Percentiles rank a stretch among this genome's conserved stretches.
Conservation (phyloP, 2,797 vertebrate species). For the Trachurus trachurus region DNA sequence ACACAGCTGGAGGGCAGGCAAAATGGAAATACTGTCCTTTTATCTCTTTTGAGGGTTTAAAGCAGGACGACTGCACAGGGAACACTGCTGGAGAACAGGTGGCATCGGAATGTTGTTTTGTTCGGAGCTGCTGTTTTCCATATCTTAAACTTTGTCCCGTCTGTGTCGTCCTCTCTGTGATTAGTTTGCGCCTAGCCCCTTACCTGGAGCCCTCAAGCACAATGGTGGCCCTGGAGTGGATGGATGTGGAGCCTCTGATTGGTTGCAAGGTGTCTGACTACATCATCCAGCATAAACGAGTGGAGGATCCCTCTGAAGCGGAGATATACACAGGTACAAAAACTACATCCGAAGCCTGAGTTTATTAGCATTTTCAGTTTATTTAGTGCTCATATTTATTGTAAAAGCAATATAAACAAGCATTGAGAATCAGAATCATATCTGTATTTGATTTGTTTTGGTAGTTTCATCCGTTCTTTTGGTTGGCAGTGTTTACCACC, state of each 20-base stretch:
- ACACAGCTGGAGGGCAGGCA: conserved; percentile 59
- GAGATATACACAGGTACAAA: conserved; percentile 95
- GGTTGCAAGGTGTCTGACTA: conserved; percentile 97
- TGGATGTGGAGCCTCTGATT: conserved; percentile 94
- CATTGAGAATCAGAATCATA: neutral
- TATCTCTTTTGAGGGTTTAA: conserved; percentile 66
- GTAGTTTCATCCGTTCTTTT: neutral
- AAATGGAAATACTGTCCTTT: conserved; percentile 70
- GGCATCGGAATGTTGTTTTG: conserved; percentile 66
- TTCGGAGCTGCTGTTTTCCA: conserved; percentile 46
- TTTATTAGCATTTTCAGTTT: conserved; percentile 2
- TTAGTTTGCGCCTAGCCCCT: conserved; percentile 93
- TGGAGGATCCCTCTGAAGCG: conserved; percentile 95
- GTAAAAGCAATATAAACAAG: neutral
- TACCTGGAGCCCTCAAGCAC: conserved; percentile 95
- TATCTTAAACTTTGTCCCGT: conserved; percentile 25
- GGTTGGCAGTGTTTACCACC: neutral
- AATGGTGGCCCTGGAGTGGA: conserved; percentile 96
- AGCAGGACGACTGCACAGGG: conserved; percentile 53
- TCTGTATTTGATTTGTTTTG: neutral
- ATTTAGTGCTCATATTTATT: neutral
- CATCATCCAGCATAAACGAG: conserved; percentile 96
- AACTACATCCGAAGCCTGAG: neutral
- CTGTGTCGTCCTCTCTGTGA: conserved; percentile 9
- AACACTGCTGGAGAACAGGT: conserved; percentile 73